A percentile compares a stretch with the other conserved stretches of the same genome.
Conservation (phyloP, 2,113 vertebrate genomes). For the Apaloderma vittatum region DNA sequence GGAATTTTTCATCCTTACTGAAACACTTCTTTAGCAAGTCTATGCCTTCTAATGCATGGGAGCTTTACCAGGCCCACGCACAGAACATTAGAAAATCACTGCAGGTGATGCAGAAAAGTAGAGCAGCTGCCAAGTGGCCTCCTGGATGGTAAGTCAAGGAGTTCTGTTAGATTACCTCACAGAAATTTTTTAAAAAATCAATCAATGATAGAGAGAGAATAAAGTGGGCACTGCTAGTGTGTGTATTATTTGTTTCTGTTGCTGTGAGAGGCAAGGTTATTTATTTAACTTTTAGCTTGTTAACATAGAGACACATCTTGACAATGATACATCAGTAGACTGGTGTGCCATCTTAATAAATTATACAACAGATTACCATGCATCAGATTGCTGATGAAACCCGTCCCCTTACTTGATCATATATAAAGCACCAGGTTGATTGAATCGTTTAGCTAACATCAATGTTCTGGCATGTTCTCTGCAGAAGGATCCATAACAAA, state of each 20-base stretch:
- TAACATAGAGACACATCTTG: background rate
- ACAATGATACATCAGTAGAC: constrained; percentile 8
- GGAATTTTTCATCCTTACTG: background rate
- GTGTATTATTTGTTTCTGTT: background rate
- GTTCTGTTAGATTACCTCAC: background rate
- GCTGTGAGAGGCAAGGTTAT: background rate
- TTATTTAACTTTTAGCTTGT: constrained; percentile 26
- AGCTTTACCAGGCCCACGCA: background rate
- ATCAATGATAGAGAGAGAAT: background rate
- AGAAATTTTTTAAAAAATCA: background rate
- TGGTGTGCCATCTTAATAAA: constrained; percentile 30
- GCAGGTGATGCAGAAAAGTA: background rate
- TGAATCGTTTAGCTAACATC: background rate
- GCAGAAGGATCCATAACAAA: background rate
- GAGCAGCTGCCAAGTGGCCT: background rate
- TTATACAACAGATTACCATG: constrained; percentile 27
- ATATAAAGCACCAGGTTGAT: background rate
- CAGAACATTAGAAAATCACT: background rate
- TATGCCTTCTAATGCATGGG: background rate
- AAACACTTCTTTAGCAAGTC: background rate
- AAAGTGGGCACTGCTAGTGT: background rate
- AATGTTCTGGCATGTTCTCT: background rate
- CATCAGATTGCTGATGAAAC: constrained; percentile 24
- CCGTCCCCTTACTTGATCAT: constrained; percentile 14
- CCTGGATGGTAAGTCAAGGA: background rate